These are phyloP conservation scores for Temnopleurus reevesii DNA, from an alignment of 53 echinoderm and acorn worm genomes.

Conservation along the genomic window DNA sequence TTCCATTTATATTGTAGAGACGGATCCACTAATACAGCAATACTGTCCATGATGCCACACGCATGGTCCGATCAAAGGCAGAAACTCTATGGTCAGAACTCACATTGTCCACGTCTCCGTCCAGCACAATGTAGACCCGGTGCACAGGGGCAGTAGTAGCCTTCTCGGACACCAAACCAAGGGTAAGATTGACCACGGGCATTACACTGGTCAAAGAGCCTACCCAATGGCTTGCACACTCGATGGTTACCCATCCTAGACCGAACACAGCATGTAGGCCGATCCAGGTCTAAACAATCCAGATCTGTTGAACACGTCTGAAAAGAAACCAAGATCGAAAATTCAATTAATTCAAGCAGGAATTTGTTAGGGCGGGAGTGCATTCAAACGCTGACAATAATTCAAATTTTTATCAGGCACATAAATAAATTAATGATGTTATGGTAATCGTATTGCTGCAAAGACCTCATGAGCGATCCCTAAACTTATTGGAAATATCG, in stretches of 20 bases:
- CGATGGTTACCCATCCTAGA: slow-evolving; percentile 4
- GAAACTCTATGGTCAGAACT: slow-evolving; percentile 27
- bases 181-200: slow-evolving; percentile 11
- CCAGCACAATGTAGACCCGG: neutral
- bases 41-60: neutral
- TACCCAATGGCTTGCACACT: slow-evolving; percentile 38
- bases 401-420: too few species aligned
- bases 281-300: slow-evolving; percentile 38
- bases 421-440: too few species aligned
- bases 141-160: slow-evolving; percentile 28
- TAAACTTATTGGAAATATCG: too few species aligned
- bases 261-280: slow-evolving; percentile 36
- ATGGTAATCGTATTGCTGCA: too few species aligned
- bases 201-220: slow-evolving; percentile 29
- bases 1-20: neutral
- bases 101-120: slow-evolving; percentile 7
- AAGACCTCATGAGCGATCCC: too few species aligned
- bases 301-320: slow-evolving; percentile 37
- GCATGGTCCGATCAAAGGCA: neutral
- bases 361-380: too few species aligned
- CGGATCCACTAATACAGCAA: neutral
- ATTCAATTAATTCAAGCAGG: too few species aligned
- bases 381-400: too few species aligned
- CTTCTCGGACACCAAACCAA: slow-evolving; percentile 36
- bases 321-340: neutral